A percentile compares a stretch with the other conserved stretches of the same genome.
These are phyloP conservation scores for Octonoba sinensis DNA, from an alignment of 2,888 invertebrate species.

Conservation along the genomic window DNA sequence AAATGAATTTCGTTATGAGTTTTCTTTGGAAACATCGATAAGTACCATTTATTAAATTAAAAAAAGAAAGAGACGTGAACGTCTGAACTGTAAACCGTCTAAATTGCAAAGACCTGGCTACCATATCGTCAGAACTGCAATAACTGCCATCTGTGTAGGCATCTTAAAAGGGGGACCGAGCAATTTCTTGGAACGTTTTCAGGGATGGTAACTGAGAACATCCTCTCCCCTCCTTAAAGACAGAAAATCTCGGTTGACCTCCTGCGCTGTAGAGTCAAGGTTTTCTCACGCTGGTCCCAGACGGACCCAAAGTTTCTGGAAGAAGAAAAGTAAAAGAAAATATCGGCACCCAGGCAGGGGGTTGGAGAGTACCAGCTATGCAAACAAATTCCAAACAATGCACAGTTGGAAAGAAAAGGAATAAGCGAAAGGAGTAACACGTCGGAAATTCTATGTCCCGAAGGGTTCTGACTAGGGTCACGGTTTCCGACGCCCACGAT, in stretches of 20 bases:
- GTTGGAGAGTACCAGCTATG: conserved; percentile 49
- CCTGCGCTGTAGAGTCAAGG: conserved; percentile 45
- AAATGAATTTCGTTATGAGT: too few relatives aligned
- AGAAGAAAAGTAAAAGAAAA: conserved; percentile 1
- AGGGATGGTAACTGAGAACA: too few relatives aligned
- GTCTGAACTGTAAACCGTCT: too few relatives aligned
- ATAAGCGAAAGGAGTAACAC: conserved; percentile 29
- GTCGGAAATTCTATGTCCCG: conserved; percentile 2
- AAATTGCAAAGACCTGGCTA: too few relatives aligned
- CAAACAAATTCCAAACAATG: conserved; percentile 62
- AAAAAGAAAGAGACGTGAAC: too few relatives aligned
- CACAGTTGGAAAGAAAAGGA: conserved; percentile 17
- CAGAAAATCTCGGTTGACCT: conserved; percentile 37
- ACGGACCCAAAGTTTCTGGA: conserved; percentile 32
- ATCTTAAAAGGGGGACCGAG: too few relatives aligned
- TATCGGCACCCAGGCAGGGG: neutral
- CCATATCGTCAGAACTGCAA: too few relatives aligned
- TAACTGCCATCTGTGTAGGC: too few relatives aligned
- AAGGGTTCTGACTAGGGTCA: conserved; percentile 34
- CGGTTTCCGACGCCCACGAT: conserved; percentile 57
- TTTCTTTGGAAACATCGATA: too few relatives aligned
- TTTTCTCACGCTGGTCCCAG: conserved; percentile 52
- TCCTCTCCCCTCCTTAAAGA: too few relatives aligned
- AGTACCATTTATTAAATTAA: too few relatives aligned
- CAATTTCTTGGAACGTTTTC: too few relatives aligned